Evolutionary conservation across 2,113 vertebrate species (phyloP), one percentile per base, ranked within the genome.

Genomic region (human (Homo sapiens)): DNA sequence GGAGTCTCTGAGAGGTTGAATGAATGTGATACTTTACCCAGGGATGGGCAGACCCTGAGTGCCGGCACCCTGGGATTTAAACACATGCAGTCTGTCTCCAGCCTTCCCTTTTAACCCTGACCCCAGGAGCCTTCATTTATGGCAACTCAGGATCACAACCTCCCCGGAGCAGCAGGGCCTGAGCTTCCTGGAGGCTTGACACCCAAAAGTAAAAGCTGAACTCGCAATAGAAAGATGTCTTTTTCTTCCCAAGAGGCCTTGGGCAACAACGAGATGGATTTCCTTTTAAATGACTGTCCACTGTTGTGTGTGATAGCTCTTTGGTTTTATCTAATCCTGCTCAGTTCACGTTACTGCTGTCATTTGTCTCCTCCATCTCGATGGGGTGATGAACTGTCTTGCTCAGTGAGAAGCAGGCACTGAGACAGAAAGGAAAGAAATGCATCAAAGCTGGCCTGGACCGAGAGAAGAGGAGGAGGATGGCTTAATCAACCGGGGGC

Each of bases 381-480:
- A 84, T 73, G 97, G 94, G 81, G 68, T 98, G 97, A 98, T 97
- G 97, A 97, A 98, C 96, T 80, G 89, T 97, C 94, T 81, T 3
- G 0, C 94, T 97, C 89, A 32, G 87, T 4, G 35, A 93, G 93
- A 96, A 92, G 89, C 80, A 40, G 35, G 82, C 6, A 0, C 48
- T 3, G 68, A 84, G 94, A 96, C 70, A 78, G 32, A n/a, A 72
- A 97, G 32, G 70, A 93, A 8, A 90, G 72, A 94, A 70, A 92
- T 25, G 73, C 85, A 68, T 85, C 55, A 70, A 32, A 12, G 55
- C 76, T 40, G 73, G 91, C 72, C 90, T 72, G 14, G 30, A 80
- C 78, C 55, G 0, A 7, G 73, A 50, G 40, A 88, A 38, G 68
- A 38, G 38, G 61, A 40, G 61, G 59, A 52, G 23, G 45, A 92